These are phyloP conservation scores for Pundamilia nyererei DNA, from an alignment of 2,113 vertebrate species.

Conservation along the genomic window DNA sequence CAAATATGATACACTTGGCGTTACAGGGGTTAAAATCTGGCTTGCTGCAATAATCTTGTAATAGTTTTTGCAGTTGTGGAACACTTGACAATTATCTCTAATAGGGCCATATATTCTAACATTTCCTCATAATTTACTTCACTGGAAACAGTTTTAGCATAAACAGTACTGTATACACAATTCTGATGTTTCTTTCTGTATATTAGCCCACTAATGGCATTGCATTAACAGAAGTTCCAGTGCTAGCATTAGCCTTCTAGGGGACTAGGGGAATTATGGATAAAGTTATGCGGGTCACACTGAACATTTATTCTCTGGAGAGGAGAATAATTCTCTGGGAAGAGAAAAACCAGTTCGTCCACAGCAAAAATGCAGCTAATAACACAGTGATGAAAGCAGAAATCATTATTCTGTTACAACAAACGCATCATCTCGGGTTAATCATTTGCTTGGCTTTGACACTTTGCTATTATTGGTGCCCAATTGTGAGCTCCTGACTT, in stretches of 20 bases:
- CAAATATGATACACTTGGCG: neutral
- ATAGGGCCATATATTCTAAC: neutral
- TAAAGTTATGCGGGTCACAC: constrained; percentile 24
- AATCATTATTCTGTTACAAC: neutral
- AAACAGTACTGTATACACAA: neutral
- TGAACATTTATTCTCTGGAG: constrained; percentile 15
- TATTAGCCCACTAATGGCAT: neutral
- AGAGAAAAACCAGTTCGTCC: neutral
- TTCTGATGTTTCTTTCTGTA: neutral
- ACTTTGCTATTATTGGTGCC: constrained; percentile 3
- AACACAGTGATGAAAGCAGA: neutral
- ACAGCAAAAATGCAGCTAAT: neutral
- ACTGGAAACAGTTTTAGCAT: neutral
- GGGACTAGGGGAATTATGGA: neutral
- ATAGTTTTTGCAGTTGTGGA: neutral
- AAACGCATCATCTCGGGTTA: neutral
- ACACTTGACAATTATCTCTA: neutral
- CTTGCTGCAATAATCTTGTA: neutral
- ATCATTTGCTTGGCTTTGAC: neutral
- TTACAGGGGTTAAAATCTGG: accelerated
- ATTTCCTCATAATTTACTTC: neutral
- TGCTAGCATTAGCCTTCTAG: constrained; percentile 20
- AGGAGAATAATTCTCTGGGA: neutral
- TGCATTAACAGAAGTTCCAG: neutral
- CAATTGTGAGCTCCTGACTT: constrained; percentile 9